Evolutionary conservation across 2,888 invertebrate species (phyloP), one percentile per base, ranked within the genome.

Genomic region (Heterodera filipjevi): DNA sequence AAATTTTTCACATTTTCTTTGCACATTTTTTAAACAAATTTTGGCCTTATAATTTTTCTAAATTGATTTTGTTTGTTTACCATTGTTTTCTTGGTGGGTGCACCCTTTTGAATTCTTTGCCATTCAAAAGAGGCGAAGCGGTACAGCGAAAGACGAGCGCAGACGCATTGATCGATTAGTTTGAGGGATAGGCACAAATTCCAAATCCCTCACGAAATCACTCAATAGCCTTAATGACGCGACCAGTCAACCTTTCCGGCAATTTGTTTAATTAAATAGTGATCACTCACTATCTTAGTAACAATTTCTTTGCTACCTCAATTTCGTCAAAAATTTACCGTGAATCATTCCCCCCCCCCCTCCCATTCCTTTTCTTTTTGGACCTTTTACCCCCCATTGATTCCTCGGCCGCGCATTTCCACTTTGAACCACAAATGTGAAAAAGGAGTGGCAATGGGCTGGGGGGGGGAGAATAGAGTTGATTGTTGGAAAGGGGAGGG

Each of bases 1-100:
- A 3, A 10, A 22, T 59, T 53, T 39, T 70, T 32, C 66, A 75
- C 32, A 81, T 70, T n/a, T n/a, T n/a, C n/a, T n/a, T n/a, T n/a
- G n/a, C n/a, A n/a, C n/a, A n/a, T n/a, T n/a, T n/a, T n/a, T n/a
- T n/a, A n/a, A n/a, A n/a, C n/a, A n/a, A n/a, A n/a, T n/a, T n/a
- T n/a, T n/a, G 53, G 53, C 32, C 81, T 30, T n/a, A 64, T 46
- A 35, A 32, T 12, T 76, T 64, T 27, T 64, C 53, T 33, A 12
- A 19, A 3, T 71, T 71, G 35, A 71, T 33, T 71, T 49, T 33
- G 30, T 71, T 46, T 49, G 27, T 59, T 59, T 27, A 30, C 59
- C 27, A 27, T 27, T 59, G 59, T 59, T 59, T 59, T n/a, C 6
- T 10, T 6, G 5, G 59, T 27, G 59, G 27, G 59, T 39, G 39